Percentiles rank a stretch among this genome's conserved stretches.
phyloP scores from a whole-genome alignment of 2,888 invertebrate genomes.

The Eulithis testata region DNA sequence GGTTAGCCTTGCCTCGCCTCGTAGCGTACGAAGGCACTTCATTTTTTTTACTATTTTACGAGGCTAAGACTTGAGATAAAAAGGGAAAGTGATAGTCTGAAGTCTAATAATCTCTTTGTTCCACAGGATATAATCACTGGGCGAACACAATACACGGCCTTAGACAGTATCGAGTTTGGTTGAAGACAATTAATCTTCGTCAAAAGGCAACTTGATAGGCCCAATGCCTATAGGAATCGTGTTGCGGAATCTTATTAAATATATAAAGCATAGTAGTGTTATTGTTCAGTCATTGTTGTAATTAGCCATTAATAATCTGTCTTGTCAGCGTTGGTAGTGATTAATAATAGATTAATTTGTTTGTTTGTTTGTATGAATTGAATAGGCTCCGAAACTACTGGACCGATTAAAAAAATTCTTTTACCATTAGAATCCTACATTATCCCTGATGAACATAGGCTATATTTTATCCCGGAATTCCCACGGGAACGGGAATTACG shows the following conservation, averaged over 20 bases:
- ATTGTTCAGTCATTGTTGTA: conserved; percentile 77
- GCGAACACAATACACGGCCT: conserved; percentile 52
- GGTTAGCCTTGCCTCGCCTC: conserved; percentile 42
- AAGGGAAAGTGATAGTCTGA: conserved; percentile 45
- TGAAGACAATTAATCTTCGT: conserved; percentile 75
- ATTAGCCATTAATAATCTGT: conserved; percentile 77
- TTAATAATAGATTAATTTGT: too few relatives aligned
- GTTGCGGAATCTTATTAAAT: conserved; percentile 77
- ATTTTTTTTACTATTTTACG: conserved; percentile 37
- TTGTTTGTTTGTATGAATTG: too few relatives aligned
- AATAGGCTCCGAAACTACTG: too few relatives aligned
- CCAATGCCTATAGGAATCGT: conserved; percentile 70
- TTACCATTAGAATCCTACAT: too few relatives aligned
- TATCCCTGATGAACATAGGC: too few relatives aligned
- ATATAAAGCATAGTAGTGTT: conserved; percentile 63
- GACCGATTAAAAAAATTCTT: too few relatives aligned
- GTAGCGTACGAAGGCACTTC: conserved; percentile 38
- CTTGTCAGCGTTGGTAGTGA: conserved; percentile 66
- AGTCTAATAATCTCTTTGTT: conserved; percentile 31
- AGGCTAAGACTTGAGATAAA: conserved; percentile 41
- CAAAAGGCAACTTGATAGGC: conserved; percentile 68
- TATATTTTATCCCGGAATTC: too few relatives aligned
- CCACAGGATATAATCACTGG: conserved; percentile 37
- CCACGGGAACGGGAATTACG: too few relatives aligned
- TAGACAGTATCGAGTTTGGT: conserved; percentile 56